Conservation (phyloP, 2,113 vertebrate genomes). For the Rynchops niger region DNA sequence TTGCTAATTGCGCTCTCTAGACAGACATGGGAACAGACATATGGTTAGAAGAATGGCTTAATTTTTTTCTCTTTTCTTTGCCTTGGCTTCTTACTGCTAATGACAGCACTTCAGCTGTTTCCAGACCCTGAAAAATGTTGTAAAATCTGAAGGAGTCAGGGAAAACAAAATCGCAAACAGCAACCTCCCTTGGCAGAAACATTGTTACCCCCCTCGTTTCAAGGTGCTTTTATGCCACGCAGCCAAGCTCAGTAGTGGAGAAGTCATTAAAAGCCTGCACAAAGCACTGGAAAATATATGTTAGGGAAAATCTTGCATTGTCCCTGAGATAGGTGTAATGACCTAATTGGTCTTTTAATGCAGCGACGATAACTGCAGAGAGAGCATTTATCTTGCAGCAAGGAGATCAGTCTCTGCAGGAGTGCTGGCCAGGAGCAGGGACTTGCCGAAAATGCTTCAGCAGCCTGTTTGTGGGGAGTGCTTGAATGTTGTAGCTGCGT, state of each 20-base stretch:
- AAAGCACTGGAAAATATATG: neutral
- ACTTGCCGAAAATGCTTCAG: neutral
- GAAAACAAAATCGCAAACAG: neutral
- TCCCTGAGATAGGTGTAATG: neutral
- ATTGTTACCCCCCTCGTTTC: neutral
- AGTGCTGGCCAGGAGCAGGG: neutral
- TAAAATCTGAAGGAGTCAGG: neutral
- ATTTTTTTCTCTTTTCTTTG: neutral
- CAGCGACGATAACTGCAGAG: neutral
- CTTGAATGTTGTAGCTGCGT: neutral
- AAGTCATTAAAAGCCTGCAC: neutral
- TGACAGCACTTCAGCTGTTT: neutral
- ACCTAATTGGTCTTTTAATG: neutral
- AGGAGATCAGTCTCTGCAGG: neutral
- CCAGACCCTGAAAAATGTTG: slow-evolving; percentile 21
- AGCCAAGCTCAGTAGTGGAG: neutral
- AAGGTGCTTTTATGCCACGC: neutral
- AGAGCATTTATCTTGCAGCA: neutral
- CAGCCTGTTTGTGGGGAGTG: neutral
- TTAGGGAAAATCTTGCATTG: neutral
- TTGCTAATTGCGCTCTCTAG: slow-evolving; percentile 37
- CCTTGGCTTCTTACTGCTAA: slow-evolving; percentile 33
- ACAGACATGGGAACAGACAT: slow-evolving; percentile 27
- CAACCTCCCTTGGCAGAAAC: neutral
- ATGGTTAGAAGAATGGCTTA: neutral